A percentile compares a stretch with the other conserved stretches of the same genome.
Evolutionary conservation across 2,888 invertebrate species (phyloP).

Genomic region (Oscheius sp.): DNA sequence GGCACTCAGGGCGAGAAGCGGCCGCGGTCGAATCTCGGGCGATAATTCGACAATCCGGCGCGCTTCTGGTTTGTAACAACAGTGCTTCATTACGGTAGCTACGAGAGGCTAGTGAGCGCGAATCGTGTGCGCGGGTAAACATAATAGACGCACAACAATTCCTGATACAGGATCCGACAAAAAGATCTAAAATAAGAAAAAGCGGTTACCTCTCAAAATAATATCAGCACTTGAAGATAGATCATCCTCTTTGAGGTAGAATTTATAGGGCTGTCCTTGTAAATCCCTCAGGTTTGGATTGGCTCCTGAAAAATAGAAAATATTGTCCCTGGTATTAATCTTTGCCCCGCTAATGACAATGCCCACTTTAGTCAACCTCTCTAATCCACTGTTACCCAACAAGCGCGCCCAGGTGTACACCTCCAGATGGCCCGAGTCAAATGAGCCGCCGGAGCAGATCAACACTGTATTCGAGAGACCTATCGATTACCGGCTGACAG

Average conservation of each 20-base stretch:
- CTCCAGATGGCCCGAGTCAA: constrained; percentile 31
- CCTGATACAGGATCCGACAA: background rate
- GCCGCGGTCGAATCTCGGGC: constrained; percentile 16
- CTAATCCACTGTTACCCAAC: constrained; percentile 33
- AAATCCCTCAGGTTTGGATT: background rate
- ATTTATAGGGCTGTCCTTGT: constrained; percentile 8
- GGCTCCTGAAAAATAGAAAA: constrained; percentile 24
- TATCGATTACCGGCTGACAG: constrained; percentile 36
- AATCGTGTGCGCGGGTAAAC: constrained; percentile 24
- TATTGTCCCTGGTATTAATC: background rate
- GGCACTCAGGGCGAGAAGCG: constrained; percentile 31
- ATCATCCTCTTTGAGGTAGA: too few relatives aligned
- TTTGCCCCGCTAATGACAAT: constrained; percentile 9
- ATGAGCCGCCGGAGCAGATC: constrained; percentile 28
- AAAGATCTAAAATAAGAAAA: background rate
- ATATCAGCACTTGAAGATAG: too few relatives aligned
- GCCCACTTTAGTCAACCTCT: constrained; percentile 4
- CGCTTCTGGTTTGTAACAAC: constrained; percentile 36
- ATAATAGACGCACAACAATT: background rate
- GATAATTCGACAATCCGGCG: constrained; percentile 37
- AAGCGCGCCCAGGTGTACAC: constrained; percentile 28
- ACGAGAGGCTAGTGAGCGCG: constrained; percentile 5
- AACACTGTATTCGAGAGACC: constrained; percentile 33
- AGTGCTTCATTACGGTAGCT: constrained; percentile 25
- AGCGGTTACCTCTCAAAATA: constrained; percentile 3